Conservation (phyloP, 1,140 invertebrate genomes). For the Danaus plexippus region DNA sequence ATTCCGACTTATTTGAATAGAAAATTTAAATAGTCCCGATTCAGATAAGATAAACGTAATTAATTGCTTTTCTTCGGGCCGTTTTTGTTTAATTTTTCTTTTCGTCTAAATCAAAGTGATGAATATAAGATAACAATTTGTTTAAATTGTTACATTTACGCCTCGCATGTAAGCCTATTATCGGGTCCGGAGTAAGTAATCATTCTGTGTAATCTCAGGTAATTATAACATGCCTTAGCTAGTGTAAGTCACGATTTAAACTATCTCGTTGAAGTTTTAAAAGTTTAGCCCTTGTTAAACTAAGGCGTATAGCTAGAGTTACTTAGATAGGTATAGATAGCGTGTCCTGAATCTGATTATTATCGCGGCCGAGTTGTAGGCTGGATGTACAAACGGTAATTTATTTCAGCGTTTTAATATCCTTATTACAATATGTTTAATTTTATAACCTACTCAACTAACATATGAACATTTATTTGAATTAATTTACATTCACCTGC, state of each 20-base stretch:
- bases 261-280: constrained; percentile 58
- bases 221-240: constrained; percentile 62
- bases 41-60: constrained; percentile 18
- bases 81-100: constrained; percentile 1
- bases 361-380: constrained; percentile 40
- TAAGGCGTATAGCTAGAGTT: constrained; percentile 28
- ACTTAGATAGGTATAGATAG: constrained; percentile 45
- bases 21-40: constrained; percentile 15
- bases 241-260: constrained; percentile 64
- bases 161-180: constrained; percentile 33
- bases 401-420: constrained; percentile 9
- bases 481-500: too few relatives aligned
- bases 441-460: background rate
- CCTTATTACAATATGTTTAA: constrained; percentile 1
- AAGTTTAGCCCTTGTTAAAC: constrained; percentile 38
- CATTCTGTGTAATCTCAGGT: constrained; percentile 49
- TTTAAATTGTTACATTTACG: constrained; percentile 27
- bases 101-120: constrained; percentile 10
- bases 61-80: constrained; percentile 14
- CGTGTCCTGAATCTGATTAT: constrained; percentile 53
- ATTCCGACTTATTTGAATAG: constrained; percentile 17
- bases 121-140: constrained; percentile 7
- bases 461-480: too few relatives aligned
- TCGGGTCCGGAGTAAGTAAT: constrained; percentile 36
- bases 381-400: constrained; percentile 27